These are phyloP conservation scores for Diarsia mendica DNA, from an alignment of 2,888 invertebrate species.

Conservation along the genomic window DNA sequence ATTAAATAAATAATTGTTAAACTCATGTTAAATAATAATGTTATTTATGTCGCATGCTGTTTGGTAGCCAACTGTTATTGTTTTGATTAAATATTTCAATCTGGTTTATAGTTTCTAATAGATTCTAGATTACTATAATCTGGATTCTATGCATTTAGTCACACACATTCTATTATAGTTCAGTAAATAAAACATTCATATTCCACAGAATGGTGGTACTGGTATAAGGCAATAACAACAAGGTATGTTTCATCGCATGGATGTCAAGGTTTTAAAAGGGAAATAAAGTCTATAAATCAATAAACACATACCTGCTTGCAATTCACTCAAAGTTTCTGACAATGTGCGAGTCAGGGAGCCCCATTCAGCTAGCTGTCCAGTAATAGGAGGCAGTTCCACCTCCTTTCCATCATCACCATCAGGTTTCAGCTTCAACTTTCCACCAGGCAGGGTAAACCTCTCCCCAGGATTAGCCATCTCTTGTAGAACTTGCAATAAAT, in stretches of 20 bases:
- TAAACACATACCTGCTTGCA: constrained; percentile 89
- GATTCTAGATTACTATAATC: not conserved
- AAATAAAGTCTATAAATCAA: constrained; percentile 15
- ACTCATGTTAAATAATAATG: not conserved
- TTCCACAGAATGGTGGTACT: constrained; percentile 21
- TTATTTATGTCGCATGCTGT: not conserved
- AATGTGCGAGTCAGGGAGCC: constrained; percentile 92
- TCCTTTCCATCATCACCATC: constrained; percentile 86
- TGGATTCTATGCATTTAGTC: constrained; percentile 2
- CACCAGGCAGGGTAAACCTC: constrained; percentile 93
- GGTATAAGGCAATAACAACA: not conserved
- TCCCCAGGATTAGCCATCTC: constrained; percentile 93
- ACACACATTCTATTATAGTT: constrained; percentile 11
- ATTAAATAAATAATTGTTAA: not conserved
- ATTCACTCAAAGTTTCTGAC: constrained; percentile 92
- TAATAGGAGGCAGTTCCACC: constrained; percentile 91
- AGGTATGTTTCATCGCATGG: constrained; percentile 16
- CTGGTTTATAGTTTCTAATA: not conserved
- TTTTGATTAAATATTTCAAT: constrained; percentile 14
- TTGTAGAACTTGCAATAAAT: constrained; percentile 92
- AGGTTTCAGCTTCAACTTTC: constrained; percentile 89
- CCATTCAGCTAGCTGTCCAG: constrained; percentile 93
- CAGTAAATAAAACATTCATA: constrained; percentile 7
- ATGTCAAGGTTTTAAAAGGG: constrained; percentile 38
- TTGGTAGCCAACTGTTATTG: constrained; percentile 16